Evolutionary conservation across 2,888 invertebrate species (phyloP), one percentile per base, ranked within the genome.

Genomic region (Piscicola geometra): DNA sequence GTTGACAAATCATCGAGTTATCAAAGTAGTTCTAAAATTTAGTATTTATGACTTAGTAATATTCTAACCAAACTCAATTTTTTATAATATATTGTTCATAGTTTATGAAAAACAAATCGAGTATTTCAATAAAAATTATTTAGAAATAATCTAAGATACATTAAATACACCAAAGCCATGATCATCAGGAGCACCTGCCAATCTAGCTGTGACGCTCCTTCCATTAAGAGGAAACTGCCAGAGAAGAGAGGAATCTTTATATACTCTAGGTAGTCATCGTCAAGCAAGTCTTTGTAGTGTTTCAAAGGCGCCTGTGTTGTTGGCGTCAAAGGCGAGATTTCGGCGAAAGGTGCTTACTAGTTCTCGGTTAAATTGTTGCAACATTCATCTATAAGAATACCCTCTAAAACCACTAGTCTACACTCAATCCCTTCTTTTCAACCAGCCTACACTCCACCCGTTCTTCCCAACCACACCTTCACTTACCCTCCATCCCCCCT

Each of bases 181-280:
- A 47, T 15, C 12, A 15, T 47, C 21, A 25, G 5, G 71, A 64
- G 74, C 78, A 86, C 86, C 84, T 85, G 85, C 87, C 87, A 88
- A 78, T 88, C 87, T 25, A 82, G 81, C 78, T 88, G 87, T 36
- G 84, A 84, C 25, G 83, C 82, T 1, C 87, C 88, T 78, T 87
- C 86, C 87, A 88, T 87, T 1, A 87, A 82, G 3, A 88, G 78
- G 75, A 87, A 80, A 74, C 86, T 84, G 1, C 88, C 87, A 78
- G 84, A 83, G 5, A 81, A 81, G 28, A 88, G 81, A 25, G 86
- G 87, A 47, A 87, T 80, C 36, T 81, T 81, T 30, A 83, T 78
- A 66, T 82, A 81, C 75, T 84, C 82, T 76, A 78, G 79, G 75
- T 80, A 81, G 0, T 81, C 80, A 77, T 82, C 83, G 71, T 83